These are phyloP conservation scores for Orcinus orca DNA, from an alignment of 2,113 vertebrate genomes.

Conservation along the genomic window DNA sequence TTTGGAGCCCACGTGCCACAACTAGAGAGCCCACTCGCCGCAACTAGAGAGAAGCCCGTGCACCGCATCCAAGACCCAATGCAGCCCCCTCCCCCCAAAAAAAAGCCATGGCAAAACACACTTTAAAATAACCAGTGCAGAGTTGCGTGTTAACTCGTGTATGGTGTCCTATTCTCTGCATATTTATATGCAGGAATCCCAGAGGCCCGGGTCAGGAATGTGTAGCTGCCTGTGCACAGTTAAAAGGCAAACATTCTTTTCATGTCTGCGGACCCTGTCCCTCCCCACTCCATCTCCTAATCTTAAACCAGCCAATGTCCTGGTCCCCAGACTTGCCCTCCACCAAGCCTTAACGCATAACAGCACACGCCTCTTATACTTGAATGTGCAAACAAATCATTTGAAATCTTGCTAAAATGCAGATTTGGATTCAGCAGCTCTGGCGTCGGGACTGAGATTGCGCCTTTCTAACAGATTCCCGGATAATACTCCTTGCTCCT, in stretches of 20 bases:
- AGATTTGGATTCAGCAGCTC: neutral
- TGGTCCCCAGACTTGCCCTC: neutral
- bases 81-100: too few relatives aligned
- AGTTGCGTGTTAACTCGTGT: neutral
- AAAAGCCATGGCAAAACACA: neutral
- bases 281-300: neutral
- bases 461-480: neutral
- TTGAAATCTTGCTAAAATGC: neutral
- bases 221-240: neutral
- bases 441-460: neutral
- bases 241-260: conserved; percentile 43
- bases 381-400: neutral
- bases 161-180: neutral
- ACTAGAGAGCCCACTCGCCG: too few relatives aligned
- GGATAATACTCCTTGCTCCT: neutral
- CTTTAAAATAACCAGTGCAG: neutral
- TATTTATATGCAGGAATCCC: conserved; percentile 55
- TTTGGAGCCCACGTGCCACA: too few relatives aligned
- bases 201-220: conserved; percentile 11
- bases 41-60: too few relatives aligned
- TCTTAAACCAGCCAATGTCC: neutral
- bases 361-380: neutral
- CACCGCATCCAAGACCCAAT: too few relatives aligned
- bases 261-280: neutral
- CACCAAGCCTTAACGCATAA: neutral